phyloP scores from a whole-genome alignment of 2,113 vertebrate genomes.

The Callaeas wilsoni region DNA sequence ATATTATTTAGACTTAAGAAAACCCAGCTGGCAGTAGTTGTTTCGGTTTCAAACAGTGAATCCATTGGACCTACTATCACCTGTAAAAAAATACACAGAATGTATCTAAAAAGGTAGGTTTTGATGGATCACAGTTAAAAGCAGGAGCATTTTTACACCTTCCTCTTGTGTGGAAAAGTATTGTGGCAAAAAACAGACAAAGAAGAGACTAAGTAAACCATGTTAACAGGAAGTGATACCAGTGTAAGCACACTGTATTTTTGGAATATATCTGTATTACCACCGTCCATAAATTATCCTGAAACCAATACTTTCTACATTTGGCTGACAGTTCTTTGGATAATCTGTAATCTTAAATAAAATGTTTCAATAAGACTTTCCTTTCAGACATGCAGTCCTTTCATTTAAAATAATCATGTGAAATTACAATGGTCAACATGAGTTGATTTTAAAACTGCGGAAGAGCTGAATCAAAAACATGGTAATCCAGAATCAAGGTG shows the following conservation, averaged over 20 bases:
- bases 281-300: not conserved
- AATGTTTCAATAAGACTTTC: not conserved
- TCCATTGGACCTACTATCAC: not conserved
- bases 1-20: not conserved
- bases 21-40: not conserved
- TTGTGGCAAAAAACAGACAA: not conserved
- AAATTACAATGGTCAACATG: not conserved
- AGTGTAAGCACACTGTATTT: not conserved
- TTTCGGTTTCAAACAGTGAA: not conserved
- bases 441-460: not conserved
- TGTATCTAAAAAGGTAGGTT: not conserved
- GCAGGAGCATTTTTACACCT: not conserved
- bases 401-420: not conserved
- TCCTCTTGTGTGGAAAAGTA: not conserved
- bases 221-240: not conserved
- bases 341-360: not conserved
- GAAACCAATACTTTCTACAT: not conserved
- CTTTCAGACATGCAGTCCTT: not conserved
- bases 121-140: not conserved
- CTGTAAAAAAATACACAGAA: not conserved
- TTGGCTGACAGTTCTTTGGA: not conserved
- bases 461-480: not conserved
- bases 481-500: not conserved
- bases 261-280: not conserved
- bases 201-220: not conserved